These are phyloP conservation scores for Polyommatus iphigenia DNA, from an alignment of 2,888 invertebrate genomes.

Conservation along the genomic window DNA sequence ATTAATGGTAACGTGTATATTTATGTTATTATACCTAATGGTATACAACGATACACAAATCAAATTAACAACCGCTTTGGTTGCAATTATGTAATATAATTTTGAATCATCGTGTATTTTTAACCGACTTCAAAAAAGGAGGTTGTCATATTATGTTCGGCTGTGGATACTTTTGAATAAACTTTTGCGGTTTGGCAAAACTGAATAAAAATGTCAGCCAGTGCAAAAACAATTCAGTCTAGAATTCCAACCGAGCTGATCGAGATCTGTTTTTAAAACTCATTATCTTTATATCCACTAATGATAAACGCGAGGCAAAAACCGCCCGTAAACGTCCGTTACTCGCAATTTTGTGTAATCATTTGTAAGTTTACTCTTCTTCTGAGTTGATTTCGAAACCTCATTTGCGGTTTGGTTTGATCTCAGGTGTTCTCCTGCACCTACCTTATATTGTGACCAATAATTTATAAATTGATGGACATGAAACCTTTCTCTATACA, in stretches of 20 bases:
- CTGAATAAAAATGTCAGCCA: neutral
- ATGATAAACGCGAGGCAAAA: conserved; percentile 55
- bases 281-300: conserved; percentile 40
- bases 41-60: too few relatives aligned
- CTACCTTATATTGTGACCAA: conserved; percentile 47
- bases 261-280: conserved; percentile 28
- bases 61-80: neutral
- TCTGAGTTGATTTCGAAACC: conserved; percentile 60
- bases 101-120: too few relatives aligned
- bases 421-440: conserved; percentile 54
- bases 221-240: neutral
- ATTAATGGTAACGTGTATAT: neutral
- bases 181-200: too few relatives aligned
- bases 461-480: neutral
- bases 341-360: conserved; percentile 69
- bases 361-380: conserved; percentile 59
- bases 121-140: too few relatives aligned
- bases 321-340: conserved; percentile 58
- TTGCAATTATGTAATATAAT: neutral
- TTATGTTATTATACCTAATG: too few relatives aligned
- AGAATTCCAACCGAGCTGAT: neutral
- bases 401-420: conserved; percentile 74
- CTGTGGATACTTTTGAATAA: too few relatives aligned
- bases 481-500: neutral
- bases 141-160: too few relatives aligned